Evolutionary conservation across 2,888 invertebrate genomes (phyloP).

Genomic region (Rosalia funebris): DNA sequence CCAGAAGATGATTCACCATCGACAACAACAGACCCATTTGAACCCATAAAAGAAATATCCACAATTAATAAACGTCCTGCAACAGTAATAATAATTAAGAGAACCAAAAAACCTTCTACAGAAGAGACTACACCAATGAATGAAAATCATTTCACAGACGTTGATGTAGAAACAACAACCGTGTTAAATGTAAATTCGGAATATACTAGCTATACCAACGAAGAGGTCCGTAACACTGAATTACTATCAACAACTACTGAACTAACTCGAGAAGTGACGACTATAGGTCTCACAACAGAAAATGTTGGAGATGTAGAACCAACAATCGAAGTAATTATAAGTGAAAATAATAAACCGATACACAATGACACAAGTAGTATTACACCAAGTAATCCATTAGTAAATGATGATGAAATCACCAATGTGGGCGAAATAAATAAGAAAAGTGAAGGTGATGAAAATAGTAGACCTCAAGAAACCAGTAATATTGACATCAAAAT

Average conservation of each 20-base stretch:
- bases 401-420: too few relatives aligned
- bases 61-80: constrained; percentile 26
- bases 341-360: constrained; percentile 39
- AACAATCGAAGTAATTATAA: constrained; percentile 42
- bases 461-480: neutral
- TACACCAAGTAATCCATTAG: too few relatives aligned
- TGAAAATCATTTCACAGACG: constrained; percentile 38
- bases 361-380: too few relatives aligned
- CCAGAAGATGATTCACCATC: too few relatives aligned
- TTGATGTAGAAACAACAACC: constrained; percentile 33
- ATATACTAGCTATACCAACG: constrained; percentile 5
- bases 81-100: constrained; percentile 30
- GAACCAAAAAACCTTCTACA: constrained; percentile 30
- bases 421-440: too few relatives aligned
- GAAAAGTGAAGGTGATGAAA: neutral
- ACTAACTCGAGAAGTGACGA: neutral
- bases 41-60: neutral
- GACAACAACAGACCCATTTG: constrained; percentile 4
- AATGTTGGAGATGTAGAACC: constrained; percentile 29
- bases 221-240: neutral
- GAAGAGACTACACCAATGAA: constrained; percentile 53
- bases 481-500: constrained; percentile 1
- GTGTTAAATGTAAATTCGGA: constrained; percentile 8
- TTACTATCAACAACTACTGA: constrained; percentile 1
- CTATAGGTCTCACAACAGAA: constrained; percentile 18